phyloP scores from a whole-genome alignment of 2,888 invertebrate species.

The Girardia tigrina region DNA sequence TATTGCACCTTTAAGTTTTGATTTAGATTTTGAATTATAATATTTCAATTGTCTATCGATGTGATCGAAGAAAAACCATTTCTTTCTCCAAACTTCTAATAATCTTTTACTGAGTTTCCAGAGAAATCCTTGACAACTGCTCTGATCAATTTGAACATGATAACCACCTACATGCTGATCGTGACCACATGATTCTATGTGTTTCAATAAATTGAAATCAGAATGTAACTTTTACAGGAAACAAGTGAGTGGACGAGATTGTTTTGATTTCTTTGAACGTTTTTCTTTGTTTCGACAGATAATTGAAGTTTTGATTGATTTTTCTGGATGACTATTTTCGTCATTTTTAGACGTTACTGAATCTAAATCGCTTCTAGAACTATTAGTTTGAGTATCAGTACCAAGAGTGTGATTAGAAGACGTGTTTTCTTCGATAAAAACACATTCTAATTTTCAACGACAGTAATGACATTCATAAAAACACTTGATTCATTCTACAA shows the following conservation, averaged over 20 bases:
- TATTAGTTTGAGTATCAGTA: not conserved
- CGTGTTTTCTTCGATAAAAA: not conserved
- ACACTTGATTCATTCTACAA: too few species aligned
- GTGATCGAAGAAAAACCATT: not conserved
- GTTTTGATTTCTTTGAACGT: not conserved
- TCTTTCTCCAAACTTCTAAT: constrained; percentile 1
- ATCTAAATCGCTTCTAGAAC: constrained; percentile 2
- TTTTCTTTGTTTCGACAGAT: constrained; percentile 4
- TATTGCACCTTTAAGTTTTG: constrained; percentile 14
- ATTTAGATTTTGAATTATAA: constrained; percentile 2
- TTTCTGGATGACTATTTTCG: not conserved
- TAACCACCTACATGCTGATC: not conserved
- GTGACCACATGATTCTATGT: not conserved
- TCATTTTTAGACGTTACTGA: not conserved
- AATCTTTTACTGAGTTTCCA: constrained; percentile 13
- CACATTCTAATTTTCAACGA: too few species aligned
- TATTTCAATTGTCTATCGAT: not conserved
- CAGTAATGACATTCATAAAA: too few species aligned
- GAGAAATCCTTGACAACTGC: not conserved
- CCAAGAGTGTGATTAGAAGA: constrained; percentile 1
- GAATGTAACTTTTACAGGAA: constrained; percentile 39
- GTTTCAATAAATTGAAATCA: not conserved
- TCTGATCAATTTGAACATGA: not conserved
- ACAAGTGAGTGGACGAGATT: not conserved
- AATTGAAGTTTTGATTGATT: not conserved